These are phyloP conservation scores for Agriotes lineatus DNA, from an alignment of 2,888 invertebrate species.

Conservation along the genomic window DNA sequence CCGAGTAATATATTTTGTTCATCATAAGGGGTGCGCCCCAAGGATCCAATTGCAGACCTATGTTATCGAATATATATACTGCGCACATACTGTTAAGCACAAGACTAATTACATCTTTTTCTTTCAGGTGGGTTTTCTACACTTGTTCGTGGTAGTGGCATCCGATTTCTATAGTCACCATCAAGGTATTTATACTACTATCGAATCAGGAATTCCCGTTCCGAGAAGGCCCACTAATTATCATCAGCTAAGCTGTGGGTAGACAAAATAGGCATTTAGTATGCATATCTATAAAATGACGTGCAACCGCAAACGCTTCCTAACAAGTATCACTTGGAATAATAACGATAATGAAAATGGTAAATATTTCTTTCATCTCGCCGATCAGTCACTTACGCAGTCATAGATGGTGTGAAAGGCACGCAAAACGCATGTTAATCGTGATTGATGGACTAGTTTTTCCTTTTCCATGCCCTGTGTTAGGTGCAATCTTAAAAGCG, in stretches of 20 bases:
- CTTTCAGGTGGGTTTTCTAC: conserved; percentile 22
- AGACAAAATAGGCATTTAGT: too few species aligned
- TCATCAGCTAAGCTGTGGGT: neutral
- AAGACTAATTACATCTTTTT: neutral
- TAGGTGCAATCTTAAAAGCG: too few species aligned
- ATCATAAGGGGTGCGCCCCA: too few species aligned
- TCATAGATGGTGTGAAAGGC: conserved; percentile 20
- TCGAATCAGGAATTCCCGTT: too few species aligned
- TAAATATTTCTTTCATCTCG: conserved; percentile 35
- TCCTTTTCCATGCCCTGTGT: neutral
- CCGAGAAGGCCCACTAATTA: too few species aligned
- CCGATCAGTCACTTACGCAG: conserved; percentile 31
- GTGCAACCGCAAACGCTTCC: conserved; percentile 2
- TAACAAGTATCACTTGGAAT: conserved; percentile 10
- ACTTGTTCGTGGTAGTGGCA: too few species aligned
- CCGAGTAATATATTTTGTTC: neutral
- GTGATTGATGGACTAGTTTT: neutral
- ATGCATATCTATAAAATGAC: conserved; percentile 9
- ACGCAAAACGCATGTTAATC: conserved; percentile 28
- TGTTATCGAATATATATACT: too few species aligned
- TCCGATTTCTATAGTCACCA: neutral
- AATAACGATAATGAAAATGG: conserved; percentile 31
- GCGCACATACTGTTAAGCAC: too few species aligned
- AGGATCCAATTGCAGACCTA: neutral
- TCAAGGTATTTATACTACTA: neutral